phyloP scores from a whole-genome alignment of 2,888 invertebrate species.

The Tenthredo livida region DNA sequence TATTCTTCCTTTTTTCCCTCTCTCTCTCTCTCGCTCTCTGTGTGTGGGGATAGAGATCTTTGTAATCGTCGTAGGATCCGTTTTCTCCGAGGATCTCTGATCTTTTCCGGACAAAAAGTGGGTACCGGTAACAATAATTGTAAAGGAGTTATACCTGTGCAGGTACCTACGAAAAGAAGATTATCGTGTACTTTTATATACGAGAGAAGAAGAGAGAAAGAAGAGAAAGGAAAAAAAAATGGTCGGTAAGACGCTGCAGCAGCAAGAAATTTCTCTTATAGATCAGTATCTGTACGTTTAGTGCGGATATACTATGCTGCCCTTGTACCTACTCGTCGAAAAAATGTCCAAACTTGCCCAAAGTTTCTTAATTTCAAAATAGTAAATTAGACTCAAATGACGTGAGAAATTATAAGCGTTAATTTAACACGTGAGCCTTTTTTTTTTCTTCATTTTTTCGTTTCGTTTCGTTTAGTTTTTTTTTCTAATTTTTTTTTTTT shows the following conservation, averaged over 20 bases:
- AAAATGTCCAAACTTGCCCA: not conserved
- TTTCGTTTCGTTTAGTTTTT: not conserved
- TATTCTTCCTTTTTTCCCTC: not conserved
- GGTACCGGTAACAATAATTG: conserved; percentile 4
- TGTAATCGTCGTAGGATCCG: not conserved
- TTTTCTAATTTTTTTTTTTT: not conserved
- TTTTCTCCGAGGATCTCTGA: not conserved
- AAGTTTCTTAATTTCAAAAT: not conserved
- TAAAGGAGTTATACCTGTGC: conserved; percentile 18
- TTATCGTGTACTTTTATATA: not conserved
- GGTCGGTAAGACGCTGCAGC: not conserved
- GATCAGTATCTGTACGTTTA: not conserved
- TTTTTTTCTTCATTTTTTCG: not conserved
- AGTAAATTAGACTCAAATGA: no score
- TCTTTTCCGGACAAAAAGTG: not conserved
- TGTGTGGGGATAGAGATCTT: not conserved
- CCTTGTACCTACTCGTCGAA: not conserved
- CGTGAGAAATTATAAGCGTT: not conserved
- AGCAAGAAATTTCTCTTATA: not conserved
- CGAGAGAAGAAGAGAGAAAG: not conserved
- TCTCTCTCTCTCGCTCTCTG: not conserved
- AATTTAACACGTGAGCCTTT: not conserved
- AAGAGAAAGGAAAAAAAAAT: not conserved
- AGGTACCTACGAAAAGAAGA: not conserved
- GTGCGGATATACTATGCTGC: not conserved